phyloP scores from a whole-genome alignment of 2,797 vertebrate genomes.

The Halcyon smyrnensis region DNA sequence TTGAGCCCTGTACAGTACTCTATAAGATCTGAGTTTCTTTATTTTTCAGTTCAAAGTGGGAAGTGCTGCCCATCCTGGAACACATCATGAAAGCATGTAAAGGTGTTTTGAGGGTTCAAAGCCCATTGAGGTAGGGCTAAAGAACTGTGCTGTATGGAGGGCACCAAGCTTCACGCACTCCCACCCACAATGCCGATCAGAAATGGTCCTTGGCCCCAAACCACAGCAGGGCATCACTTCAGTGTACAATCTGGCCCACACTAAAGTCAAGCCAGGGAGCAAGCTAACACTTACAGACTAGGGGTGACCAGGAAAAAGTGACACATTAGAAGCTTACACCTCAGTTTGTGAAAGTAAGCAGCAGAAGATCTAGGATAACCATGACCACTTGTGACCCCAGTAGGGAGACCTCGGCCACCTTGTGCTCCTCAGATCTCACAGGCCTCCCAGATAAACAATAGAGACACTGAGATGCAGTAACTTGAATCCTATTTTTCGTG shows the following conservation, averaged over 20 bases:
- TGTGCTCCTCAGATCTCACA: not conserved
- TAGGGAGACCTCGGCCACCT: not conserved
- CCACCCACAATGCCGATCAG: rapidly evolving
- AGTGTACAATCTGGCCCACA: not conserved
- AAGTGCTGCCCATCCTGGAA: not conserved
- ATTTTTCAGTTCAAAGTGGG: not conserved
- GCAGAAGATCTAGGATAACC: not conserved
- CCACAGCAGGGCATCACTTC: not conserved
- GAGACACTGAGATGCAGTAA: not conserved
- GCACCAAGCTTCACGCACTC: not conserved
- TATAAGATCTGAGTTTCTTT: not conserved
- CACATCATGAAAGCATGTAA: not conserved
- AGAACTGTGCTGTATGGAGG: not conserved
- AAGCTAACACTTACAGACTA: not conserved
- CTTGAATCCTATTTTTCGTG: not conserved
- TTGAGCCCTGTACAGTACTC: not conserved
- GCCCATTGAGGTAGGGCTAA: not conserved
- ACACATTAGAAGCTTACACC: not conserved
- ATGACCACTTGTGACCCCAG: not conserved
- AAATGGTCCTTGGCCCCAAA: not conserved
- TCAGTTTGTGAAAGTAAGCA: not conserved
- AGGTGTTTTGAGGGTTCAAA: not conserved
- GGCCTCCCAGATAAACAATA: not conserved
- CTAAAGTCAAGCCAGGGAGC: not conserved
- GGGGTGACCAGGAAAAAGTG: not conserved